These are phyloP conservation scores for Polyploca ridens DNA, from an alignment of 2,888 invertebrate genomes.

Conservation along the genomic window DNA sequence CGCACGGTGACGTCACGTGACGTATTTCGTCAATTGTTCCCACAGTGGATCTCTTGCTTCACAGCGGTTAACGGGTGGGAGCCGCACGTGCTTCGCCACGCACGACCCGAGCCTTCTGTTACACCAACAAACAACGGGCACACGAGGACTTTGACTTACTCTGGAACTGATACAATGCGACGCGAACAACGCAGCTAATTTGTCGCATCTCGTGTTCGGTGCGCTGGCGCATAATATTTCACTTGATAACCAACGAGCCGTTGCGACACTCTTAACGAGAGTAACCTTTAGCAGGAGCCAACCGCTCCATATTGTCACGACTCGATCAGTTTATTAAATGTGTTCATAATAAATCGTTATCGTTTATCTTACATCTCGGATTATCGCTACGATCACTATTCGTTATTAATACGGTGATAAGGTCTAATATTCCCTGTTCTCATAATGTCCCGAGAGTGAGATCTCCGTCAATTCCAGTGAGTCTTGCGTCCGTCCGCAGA, in stretches of 20 bases:
- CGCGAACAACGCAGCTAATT: slow-evolving; percentile 21
- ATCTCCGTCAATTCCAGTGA: slow-evolving; percentile 38
- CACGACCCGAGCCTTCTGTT: slow-evolving; percentile 24
- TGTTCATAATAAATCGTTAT: slow-evolving; percentile 69
- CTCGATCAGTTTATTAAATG: slow-evolving; percentile 65
- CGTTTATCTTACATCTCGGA: slow-evolving; percentile 62
- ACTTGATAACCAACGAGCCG: slow-evolving; percentile 52
- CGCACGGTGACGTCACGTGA: slow-evolving; percentile 68
- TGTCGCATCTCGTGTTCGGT: slow-evolving; percentile 10
- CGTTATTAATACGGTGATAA: slow-evolving; percentile 48
- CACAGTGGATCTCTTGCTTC: slow-evolving; percentile 60
- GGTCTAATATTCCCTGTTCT: slow-evolving; percentile 35
- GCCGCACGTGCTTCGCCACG: slow-evolving; percentile 40
- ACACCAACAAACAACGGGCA: background rate
- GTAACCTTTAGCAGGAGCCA: slow-evolving; percentile 78
- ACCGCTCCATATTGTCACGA: slow-evolving; percentile 79
- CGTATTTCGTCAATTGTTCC: slow-evolving; percentile 69
- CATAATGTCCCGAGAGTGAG: slow-evolving; percentile 21
- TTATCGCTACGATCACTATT: slow-evolving; percentile 43
- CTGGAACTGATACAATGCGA: slow-evolving; percentile 10
- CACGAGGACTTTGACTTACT: slow-evolving; percentile 10
- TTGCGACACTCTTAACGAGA: slow-evolving; percentile 79
- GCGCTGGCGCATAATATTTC: slow-evolving; percentile 50
- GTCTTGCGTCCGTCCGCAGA: slow-evolving; percentile 52
- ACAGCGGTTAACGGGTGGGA: slow-evolving; percentile 46